These are phyloP conservation scores for Sphenopsis melanotis DNA, from an alignment of 2,797 vertebrate species.

Conservation along the genomic window DNA sequence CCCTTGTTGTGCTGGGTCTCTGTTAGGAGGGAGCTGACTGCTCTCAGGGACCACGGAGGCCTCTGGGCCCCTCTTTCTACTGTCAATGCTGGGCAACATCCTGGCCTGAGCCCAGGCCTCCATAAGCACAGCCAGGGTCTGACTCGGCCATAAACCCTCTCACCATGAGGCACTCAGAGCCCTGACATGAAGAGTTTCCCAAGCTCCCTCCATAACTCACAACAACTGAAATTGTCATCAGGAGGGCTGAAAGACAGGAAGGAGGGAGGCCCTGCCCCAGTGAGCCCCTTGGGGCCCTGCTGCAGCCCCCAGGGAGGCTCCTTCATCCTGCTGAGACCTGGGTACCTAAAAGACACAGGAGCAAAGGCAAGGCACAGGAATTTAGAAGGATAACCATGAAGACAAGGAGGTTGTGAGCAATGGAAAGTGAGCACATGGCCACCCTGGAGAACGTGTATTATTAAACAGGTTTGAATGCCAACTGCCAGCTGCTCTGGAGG, in stretches of 20 bases:
- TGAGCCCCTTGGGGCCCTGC: not conserved
- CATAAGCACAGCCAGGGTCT: not conserved
- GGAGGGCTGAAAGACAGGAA: not conserved
- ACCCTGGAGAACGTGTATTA: not conserved
- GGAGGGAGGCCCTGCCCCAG: not conserved
- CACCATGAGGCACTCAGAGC: not conserved
- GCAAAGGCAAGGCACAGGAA: accelerated
- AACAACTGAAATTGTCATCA: not conserved
- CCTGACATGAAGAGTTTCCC: not conserved
- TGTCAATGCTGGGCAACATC: not conserved
- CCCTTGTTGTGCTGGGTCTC: not conserved
- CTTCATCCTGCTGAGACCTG: accelerated
- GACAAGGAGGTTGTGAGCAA: not conserved
- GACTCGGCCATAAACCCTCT: accelerated
- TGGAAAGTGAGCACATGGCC: accelerated
- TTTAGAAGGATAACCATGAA: not conserved
- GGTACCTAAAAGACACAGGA: not conserved
- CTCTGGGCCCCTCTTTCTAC: not conserved
- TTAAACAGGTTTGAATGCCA: not conserved
- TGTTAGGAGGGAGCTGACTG: not conserved
- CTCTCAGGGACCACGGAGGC: not conserved
- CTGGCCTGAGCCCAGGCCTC: not conserved
- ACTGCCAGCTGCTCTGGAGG: not conserved
- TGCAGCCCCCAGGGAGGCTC: not conserved
- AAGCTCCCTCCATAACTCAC: not conserved